Evolutionary conservation across 1,140 invertebrate species (phyloP), one percentile per base, ranked within the genome.

Genomic region (Drosophila navojoa): DNA sequence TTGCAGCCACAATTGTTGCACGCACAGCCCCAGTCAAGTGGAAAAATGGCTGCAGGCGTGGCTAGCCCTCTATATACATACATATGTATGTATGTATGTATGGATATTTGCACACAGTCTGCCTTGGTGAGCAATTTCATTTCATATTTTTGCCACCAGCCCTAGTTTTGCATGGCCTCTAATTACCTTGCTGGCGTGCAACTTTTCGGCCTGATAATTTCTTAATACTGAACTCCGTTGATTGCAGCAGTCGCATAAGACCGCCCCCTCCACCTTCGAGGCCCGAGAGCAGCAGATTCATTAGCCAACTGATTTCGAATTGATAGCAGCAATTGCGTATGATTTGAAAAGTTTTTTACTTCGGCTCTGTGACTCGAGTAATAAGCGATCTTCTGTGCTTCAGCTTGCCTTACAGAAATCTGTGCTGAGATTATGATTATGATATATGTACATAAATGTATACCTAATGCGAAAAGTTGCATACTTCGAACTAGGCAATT

Each of bases 1-100:
- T 79, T 79, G 82, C 78, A 79, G 69, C 74, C 82, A 71, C 82
- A 86, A 89, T 89, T 82, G 82, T 89, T 87, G 84, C 82, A 87
- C 82, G 82, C 68, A 86, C 68, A 81, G 60, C 29, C 40, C 44
- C 77, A 78, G 60, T 67, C 75, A 81, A 86, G 70, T 85, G 60
- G 75, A 86, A 78, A 86, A 78, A 76, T 78, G 50, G 75, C 61
- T 71, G 38, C 50, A 55, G 76, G 67, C 66, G 72, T 76, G 71
- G 62, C 67, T 40, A 45, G 25, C 16, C 7, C 49, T 27, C 16
- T 53, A 42, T 59, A 42, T n/a, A n/a, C n/a, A n/a, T n/a, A n/a
- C n/a, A n/a, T n/a, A n/a, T n/a, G n/a, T n/a, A n/a, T n/a, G n/a
- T n/a, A n/a, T n/a, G n/a, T n/a, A n/a, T n/a, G n/a, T n/a, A n/a